Conservation (phyloP, 2,113 vertebrate genomes). For the Calidris pygmaea region DNA sequence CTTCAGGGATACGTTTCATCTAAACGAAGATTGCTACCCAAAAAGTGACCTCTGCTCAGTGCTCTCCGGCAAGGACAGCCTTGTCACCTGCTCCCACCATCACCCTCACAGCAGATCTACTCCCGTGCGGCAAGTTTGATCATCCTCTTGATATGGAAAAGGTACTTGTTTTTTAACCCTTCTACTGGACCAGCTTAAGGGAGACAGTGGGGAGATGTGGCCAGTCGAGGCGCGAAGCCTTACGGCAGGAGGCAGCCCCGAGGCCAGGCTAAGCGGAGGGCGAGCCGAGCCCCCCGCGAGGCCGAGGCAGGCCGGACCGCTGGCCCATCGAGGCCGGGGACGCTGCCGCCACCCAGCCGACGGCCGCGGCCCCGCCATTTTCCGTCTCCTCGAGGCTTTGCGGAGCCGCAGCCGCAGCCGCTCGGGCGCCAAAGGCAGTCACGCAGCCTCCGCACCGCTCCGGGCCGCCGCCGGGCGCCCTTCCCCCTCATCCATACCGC, state of each 20-base stretch:
- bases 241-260: accelerated
- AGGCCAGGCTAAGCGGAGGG: background rate
- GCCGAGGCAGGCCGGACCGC: background rate
- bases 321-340: background rate
- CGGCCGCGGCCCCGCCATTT: background rate
- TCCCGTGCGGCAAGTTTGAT: accelerated
- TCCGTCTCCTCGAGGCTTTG: background rate
- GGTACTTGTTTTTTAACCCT: too few species aligned
- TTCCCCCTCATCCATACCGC: background rate
- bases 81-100: accelerated
- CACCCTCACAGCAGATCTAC: background rate
- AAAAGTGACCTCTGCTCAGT: background rate
- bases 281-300: background rate
- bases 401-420: background rate
- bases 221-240: accelerated
- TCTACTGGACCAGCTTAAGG: background rate
- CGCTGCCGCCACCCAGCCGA: background rate
- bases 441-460: background rate
- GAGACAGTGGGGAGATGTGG: accelerated
- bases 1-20: accelerated
- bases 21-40: background rate
- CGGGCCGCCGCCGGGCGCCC: background rate
- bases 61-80: background rate
- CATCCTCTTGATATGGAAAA: accelerated
- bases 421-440: background rate